phyloP scores from a whole-genome alignment of 2,888 invertebrate genomes.

The Mythimna ferrago region DNA sequence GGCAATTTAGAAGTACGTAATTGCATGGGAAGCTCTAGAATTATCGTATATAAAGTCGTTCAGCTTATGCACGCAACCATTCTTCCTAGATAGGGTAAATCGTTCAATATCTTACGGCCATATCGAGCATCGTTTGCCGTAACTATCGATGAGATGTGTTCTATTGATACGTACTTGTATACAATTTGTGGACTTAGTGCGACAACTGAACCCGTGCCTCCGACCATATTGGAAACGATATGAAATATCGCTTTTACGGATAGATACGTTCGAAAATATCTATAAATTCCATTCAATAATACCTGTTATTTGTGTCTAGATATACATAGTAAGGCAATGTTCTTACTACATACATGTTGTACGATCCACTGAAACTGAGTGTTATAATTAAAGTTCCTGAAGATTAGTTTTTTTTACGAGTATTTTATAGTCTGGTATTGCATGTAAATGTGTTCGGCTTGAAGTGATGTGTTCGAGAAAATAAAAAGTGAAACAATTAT shows the following conservation, averaged over 20 bases:
- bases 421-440: constrained; percentile 43
- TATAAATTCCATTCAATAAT: constrained; percentile 57
- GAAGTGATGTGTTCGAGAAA: constrained; percentile 67
- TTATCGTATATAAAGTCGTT: constrained; percentile 72
- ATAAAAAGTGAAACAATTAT: constrained; percentile 76
- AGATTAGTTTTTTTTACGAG: constrained; percentile 31
- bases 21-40: constrained; percentile 79
- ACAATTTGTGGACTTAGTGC: constrained; percentile 65
- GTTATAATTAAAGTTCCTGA: constrained; percentile 40
- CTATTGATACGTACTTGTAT: constrained; percentile 63
- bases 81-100: constrained; percentile 70
- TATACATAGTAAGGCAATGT: constrained; percentile 2
- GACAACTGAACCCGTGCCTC: constrained; percentile 64
- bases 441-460: constrained; percentile 48
- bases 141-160: constrained; percentile 67
- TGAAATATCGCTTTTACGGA: constrained; percentile 55
- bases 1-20: constrained; percentile 74
- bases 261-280: constrained; percentile 57
- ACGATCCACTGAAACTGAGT: constrained; percentile 10
- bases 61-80: constrained; percentile 75
- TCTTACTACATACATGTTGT: constrained; percentile 1
- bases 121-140: constrained; percentile 68
- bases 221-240: constrained; percentile 62
- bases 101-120: constrained; percentile 69
- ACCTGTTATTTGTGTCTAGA: constrained; percentile 44